A percentile compares a stretch with the other conserved stretches of the same genome.
phyloP scores from a whole-genome alignment of 2,797 vertebrate genomes.

The Vespertilio murinus region DNA sequence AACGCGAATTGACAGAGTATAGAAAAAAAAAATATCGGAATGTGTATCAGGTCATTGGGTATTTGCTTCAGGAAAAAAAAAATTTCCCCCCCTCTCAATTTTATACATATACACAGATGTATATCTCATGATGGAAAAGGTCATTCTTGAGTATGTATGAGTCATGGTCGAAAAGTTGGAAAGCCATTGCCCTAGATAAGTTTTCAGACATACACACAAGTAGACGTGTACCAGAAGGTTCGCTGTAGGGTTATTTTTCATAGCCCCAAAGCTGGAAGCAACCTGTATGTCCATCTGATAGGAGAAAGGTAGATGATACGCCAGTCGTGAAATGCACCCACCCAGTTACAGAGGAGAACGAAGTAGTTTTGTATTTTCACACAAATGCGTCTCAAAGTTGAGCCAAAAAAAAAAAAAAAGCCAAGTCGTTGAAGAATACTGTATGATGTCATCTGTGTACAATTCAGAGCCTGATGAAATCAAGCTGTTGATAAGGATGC shows the following conservation, averaged over 20 bases:
- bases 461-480: slow-evolving; percentile 42
- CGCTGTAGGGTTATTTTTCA: neutral
- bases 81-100: neutral
- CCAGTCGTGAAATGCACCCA: neutral
- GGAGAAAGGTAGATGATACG: slow-evolving; percentile 19
- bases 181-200: slow-evolving; percentile 61
- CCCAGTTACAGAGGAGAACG: neutral
- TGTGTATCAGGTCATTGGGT: neutral
- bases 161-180: slow-evolving; percentile 68
- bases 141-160: slow-evolving; percentile 59
- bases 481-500: neutral
- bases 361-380: slow-evolving; percentile 5
- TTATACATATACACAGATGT: slow-evolving; percentile 48
- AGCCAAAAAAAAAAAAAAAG: neutral
- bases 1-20: neutral
- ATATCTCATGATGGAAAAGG: slow-evolving; percentile 59
- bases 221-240: neutral
- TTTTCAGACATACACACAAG: neutral
- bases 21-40: slow-evolving; percentile 5
- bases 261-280: neutral
- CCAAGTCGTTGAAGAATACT: slow-evolving; percentile 9
- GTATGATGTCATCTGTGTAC: slow-evolving; percentile 43
- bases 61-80: slow-evolving; percentile 6
- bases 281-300: neutral
- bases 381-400: neutral